A percentile compares a stretch with the other conserved stretches of the same genome.
These are phyloP conservation scores for Aphaenogaster rudis DNA, from an alignment of 1,140 invertebrate species.

Conservation along the genomic window DNA sequence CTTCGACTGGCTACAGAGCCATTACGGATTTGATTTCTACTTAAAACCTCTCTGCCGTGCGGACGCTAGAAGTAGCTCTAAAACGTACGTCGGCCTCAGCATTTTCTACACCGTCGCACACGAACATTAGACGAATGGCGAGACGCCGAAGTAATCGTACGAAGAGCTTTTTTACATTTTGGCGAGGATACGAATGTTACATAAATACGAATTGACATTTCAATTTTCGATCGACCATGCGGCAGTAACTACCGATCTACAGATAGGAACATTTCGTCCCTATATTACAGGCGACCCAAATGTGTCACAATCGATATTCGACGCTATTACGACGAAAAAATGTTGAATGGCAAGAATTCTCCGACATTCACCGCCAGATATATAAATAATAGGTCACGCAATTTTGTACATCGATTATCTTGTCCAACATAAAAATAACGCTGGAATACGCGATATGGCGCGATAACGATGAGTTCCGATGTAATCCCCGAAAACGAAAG, in stretches of 20 bases:
- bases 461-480: neutral
- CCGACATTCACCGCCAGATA: neutral
- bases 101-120: slow-evolving; percentile 60
- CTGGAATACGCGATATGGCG: neutral
- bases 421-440: neutral
- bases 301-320: slow-evolving; percentile 26
- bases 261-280: slow-evolving; percentile 14
- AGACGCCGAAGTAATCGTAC: slow-evolving; percentile 39
- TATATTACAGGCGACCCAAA: slow-evolving; percentile 20
- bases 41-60: slow-evolving; percentile 61
- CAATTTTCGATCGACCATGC: slow-evolving; percentile 35
- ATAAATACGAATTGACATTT: slow-evolving; percentile 47
- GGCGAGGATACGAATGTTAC: slow-evolving; percentile 6
- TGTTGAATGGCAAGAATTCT: neutral
- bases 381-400: slow-evolving; percentile 5
- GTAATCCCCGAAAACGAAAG: neutral
- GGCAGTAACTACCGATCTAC: slow-evolving; percentile 11
- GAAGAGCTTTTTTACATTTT: slow-evolving; percentile 58
- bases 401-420: slow-evolving; percentile 38
- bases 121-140: slow-evolving; percentile 41
- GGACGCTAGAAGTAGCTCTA: slow-evolving; percentile 67
- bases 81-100: slow-evolving; percentile 72
- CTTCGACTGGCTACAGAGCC: slow-evolving; percentile 62
- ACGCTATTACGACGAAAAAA: slow-evolving; percentile 39
- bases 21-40: slow-evolving; percentile 78